Evolutionary conservation across 2,888 invertebrate species (phyloP).

Genomic region (Cataglyphis livida): DNA sequence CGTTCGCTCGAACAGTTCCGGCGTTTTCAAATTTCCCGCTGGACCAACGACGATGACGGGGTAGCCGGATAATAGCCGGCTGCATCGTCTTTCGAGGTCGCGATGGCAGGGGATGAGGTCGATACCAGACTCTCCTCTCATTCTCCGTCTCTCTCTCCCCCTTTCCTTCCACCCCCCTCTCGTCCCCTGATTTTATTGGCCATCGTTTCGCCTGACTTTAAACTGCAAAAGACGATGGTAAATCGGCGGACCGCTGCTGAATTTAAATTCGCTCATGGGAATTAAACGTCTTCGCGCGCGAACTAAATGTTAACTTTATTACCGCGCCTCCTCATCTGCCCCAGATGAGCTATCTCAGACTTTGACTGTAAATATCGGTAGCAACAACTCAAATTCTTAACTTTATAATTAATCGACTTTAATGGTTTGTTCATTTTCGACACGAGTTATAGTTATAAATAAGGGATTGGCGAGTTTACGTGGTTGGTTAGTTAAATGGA

Average conservation of each 20-base stretch:
- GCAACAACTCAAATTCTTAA: constrained; percentile 15
- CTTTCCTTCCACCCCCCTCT: neutral
- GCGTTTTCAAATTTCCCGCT: constrained; percentile 53
- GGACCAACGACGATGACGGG: constrained; percentile 31
- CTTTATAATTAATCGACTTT: constrained; percentile 24
- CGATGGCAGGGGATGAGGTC: constrained; percentile 1
- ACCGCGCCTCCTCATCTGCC: constrained; percentile 9
- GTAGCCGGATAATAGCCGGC: constrained; percentile 48
- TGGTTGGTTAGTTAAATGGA: neutral
- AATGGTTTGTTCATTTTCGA: neutral
- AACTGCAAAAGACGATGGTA: constrained; percentile 35
- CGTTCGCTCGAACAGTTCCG: constrained; percentile 39
- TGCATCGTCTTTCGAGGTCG: constrained; percentile 40
- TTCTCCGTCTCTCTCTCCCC: neutral
- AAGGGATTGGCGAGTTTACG: neutral
- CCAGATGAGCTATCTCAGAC: constrained; percentile 13
- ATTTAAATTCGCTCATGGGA: constrained; percentile 43
- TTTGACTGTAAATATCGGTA: neutral
- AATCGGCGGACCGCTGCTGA: constrained; percentile 40
- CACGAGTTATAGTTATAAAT: neutral
- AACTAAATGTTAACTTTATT: constrained; percentile 42
- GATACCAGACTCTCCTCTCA: constrained; percentile 30
- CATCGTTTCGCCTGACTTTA: constrained; percentile 50
- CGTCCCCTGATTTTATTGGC: constrained; percentile 41
- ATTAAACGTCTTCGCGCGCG: constrained; percentile 33